phyloP scores from a whole-genome alignment of 1,140 invertebrate species.

The Plodia interpunctella region DNA sequence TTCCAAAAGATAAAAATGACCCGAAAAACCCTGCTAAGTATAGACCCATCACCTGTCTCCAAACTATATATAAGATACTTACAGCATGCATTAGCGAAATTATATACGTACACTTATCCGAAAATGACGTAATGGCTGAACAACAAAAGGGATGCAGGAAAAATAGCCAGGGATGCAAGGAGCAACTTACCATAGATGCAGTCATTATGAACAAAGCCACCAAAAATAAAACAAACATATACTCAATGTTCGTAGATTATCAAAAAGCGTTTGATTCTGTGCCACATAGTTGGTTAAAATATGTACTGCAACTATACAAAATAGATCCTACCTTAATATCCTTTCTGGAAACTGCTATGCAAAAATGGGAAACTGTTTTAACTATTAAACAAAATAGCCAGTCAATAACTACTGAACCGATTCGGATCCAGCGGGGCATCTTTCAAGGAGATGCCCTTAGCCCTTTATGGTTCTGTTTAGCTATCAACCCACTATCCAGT shows the following conservation, averaged over 20 bases:
- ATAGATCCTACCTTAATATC: slow-evolving; percentile 12
- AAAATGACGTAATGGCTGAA: background rate
- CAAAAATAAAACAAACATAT: slow-evolving; percentile 16
- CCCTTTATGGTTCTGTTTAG: too few species aligned
- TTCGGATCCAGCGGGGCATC: background rate
- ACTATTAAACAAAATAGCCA: background rate
- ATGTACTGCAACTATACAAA: slow-evolving; percentile 4
- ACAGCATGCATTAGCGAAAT: background rate
- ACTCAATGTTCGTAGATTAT: slow-evolving; percentile 9
- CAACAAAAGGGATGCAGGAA: background rate
- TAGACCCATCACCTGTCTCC: background rate
- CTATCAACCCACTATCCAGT: slow-evolving; percentile 13
- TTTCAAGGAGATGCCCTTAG: slow-evolving; percentile 12
- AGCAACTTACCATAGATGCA: slow-evolving; percentile 12
- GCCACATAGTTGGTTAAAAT: slow-evolving; percentile 6
- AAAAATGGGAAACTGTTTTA: slow-evolving; percentile 19
- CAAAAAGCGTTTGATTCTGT: slow-evolving; percentile 11
- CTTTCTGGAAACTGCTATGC: slow-evolving; percentile 6
- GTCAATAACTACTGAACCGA: background rate
- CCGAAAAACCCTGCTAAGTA: slow-evolving; percentile 1
- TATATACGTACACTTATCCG: background rate
- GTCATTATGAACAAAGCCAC: slow-evolving; percentile 8
- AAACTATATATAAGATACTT: background rate
- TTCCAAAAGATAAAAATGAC: background rate
- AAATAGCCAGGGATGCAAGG: background rate